A percentile compares a stretch with the other conserved stretches of the same genome.
These are phyloP conservation scores for Eptesicus fuscus DNA, from an alignment of 2,113 vertebrate genomes.

Conservation along the genomic window DNA sequence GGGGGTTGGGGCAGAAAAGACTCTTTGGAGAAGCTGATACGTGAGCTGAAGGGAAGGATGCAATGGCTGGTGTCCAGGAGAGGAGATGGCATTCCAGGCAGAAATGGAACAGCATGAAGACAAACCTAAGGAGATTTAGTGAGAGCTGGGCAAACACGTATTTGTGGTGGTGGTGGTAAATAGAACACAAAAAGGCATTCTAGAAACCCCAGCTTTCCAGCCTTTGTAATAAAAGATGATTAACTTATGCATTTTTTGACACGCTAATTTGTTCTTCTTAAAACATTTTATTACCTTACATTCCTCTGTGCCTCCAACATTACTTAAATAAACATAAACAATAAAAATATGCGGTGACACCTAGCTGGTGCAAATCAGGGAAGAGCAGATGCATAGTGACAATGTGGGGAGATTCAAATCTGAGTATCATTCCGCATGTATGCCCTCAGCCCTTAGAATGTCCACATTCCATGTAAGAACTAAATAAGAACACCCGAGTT, in stretches of 20 bases:
- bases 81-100: not conserved
- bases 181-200: not conserved
- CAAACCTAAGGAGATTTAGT: not conserved
- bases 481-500: not conserved
- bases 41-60: not conserved
- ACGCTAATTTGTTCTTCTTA: not conserved
- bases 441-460: not conserved
- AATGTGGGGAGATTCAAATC: not conserved
- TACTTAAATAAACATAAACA: not conserved
- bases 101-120: not conserved
- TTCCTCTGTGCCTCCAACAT: slow-evolving; percentile 4
- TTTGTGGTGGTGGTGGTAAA: not conserved
- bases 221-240: slow-evolving; percentile 1
- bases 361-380: not conserved
- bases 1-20: not conserved
- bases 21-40: not conserved
- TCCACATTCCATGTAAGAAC: not conserved
- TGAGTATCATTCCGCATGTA: not conserved
- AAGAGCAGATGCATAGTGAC: not conserved
- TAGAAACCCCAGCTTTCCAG: not conserved
- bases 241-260: not conserved
- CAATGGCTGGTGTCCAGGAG: not conserved
- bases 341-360: not conserved
- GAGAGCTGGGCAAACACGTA: not conserved
- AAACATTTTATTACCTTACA: not conserved